Evolutionary conservation across 2,888 invertebrate genomes (phyloP), one percentile per base, ranked within the genome.

Genomic region (Microctonus hyperodae): DNA sequence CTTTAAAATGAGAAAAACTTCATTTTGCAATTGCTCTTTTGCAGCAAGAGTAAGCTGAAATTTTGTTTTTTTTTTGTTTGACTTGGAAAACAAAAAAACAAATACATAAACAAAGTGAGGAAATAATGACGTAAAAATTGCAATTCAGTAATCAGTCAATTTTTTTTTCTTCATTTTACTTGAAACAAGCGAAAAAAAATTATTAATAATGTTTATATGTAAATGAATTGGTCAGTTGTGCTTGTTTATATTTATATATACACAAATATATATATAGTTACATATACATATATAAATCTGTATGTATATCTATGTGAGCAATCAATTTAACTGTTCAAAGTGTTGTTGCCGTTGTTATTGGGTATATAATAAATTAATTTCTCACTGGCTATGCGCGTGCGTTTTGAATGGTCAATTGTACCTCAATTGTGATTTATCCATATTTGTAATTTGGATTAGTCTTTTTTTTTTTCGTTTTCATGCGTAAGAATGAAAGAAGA

Each of bases 131-230:
- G 28, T 37, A 23, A n/a, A 16, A 31, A 23, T 44, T 48, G 59
- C 61, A 61, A 51, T 61, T 61, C 40, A 35, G 23, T 61, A 33
- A 61, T 61, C 50, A 61, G 23, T 40, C 13, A 37, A 40, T 58
- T 23, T 20, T 23, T 48, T 22, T 31, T 51, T 59, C 23, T 10
- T 37, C 20, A 48, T 37, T 37, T 4, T 37, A 58, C 11, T 35
- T 58, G 20, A 35, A 23, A 31, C 20, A 56, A 33, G 33, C 16
- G 33, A 31, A 56, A 31, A 31, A 50, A 22, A 31, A 56, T 13
- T 16, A 56, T 9, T 56, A 56, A n/a, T 56, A 11, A 35, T 57
- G 6, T 23, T 57, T 3, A 20, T 35, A 37, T 20, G 20, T 57
- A 37, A 37, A 22, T 37, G 10, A 44, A 59, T 44, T 59, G 59